Evolutionary conservation across 2,888 invertebrate genomes (phyloP).

Genomic region (Cataglyphis livida): DNA sequence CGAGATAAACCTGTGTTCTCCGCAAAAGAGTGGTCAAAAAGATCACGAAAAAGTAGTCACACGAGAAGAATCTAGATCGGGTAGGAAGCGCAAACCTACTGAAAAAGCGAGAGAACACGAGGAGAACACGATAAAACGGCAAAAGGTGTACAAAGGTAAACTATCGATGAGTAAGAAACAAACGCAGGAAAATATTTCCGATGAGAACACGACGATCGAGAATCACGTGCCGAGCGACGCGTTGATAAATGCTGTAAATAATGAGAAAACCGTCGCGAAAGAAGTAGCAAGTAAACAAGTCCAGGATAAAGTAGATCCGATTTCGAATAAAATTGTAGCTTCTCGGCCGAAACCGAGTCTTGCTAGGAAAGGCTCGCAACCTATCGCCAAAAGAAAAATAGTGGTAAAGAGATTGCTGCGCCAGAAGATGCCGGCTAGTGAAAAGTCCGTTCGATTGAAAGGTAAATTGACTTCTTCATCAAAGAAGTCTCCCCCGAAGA

Average conservation of each 20-base stretch:
- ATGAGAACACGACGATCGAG: slow-evolving; percentile 15
- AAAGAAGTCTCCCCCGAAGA: slow-evolving; percentile 66
- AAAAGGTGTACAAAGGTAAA: slow-evolving; percentile 78
- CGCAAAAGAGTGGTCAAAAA: background rate
- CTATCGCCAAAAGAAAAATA: slow-evolving; percentile 72
- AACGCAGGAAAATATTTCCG: slow-evolving; percentile 30
- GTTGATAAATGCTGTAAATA: slow-evolving; percentile 9
- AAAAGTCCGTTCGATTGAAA: slow-evolving; percentile 69
- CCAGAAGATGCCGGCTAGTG: slow-evolving; percentile 68
- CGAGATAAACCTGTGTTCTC: slow-evolving; percentile 9
- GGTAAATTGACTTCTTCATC: slow-evolving; percentile 61
- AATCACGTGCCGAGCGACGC: slow-evolving; percentile 30
- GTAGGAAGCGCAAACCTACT: slow-evolving; percentile 83
- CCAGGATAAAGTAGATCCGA: slow-evolving; percentile 42
- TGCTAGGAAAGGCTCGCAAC: slow-evolving; percentile 67
- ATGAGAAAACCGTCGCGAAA: slow-evolving; percentile 38
- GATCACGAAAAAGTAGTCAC: slow-evolving; percentile 34
- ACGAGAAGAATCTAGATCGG: slow-evolving; percentile 82
- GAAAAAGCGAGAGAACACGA: slow-evolving; percentile 83
- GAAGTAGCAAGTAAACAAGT: slow-evolving; percentile 47
- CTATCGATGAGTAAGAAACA: slow-evolving; percentile 58
- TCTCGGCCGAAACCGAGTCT: slow-evolving; percentile 65
- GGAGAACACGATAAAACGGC: slow-evolving; percentile 79
- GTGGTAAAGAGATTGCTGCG: slow-evolving; percentile 65
- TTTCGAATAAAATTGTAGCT: slow-evolving; percentile 55